Evolutionary conservation across 1,140 invertebrate species (phyloP), one percentile per base, ranked within the genome.

Genomic region (Chelonus insularis): DNA sequence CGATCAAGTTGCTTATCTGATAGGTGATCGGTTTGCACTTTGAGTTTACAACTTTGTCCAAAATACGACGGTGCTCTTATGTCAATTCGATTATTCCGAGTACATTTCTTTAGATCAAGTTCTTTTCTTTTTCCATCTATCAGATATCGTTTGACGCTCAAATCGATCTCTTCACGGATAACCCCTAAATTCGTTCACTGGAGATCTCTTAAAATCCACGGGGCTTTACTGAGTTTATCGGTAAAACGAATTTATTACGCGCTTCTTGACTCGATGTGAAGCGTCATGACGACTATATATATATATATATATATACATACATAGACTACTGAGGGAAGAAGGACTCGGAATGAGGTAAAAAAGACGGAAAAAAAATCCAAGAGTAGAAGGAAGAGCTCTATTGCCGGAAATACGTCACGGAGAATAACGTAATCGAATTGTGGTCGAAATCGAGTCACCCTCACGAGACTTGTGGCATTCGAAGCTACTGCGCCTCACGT

Each of bases 361-460:
- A 45, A 16, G 25, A 43, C 39, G 11, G 16, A 14, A 41, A 14
- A 23, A 55, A 14, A 29, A 41, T 34, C n/a, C 3, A 43, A 56
- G 11, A 25, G 34, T 16, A 16, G 6, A 20, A 43, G 18, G n/a
- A 57, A 7, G 25, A 39, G 43, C 51, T 65, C 41, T 56, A 54
- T 47, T 45, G 25, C 57, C 51, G 60, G 57, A 63, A 60, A 66
- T 66, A 63, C 60, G 59, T 66, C 60, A 63, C 57, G 51, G 25
- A 62, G 51, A 55, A 59, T 63, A 52, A 62, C 47, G 64, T 63
- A 66, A 66, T 63, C 57, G 64, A 66, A 66, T 66, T 37, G 60
- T 57, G 57, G 54, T 62, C 37, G 43, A 66, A 63, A 66, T 66
- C 48, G 64, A 65, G 60, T 65, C 50, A 55, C 25, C 39, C 48